Evolutionary conservation across 2,888 invertebrate species (phyloP), one percentile per base, ranked within the genome.

Genomic region (Alsophila aescularia): DNA sequence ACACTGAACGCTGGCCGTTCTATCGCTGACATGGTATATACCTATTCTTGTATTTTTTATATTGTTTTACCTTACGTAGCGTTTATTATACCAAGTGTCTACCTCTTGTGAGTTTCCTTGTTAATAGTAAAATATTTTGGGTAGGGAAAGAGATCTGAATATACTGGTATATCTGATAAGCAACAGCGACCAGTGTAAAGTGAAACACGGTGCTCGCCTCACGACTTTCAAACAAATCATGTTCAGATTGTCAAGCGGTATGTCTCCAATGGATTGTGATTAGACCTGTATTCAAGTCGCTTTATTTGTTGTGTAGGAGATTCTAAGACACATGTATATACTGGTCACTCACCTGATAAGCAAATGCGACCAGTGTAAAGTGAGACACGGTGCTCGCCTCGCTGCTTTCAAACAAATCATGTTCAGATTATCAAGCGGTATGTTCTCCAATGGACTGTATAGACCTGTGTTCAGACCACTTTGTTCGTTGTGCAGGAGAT

Each of bases 151-250:
- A n/a, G n/a, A n/a, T n/a, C n/a, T n/a, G n/a, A n/a, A n/a, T n/a
- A n/a, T n/a, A n/a, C n/a, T n/a, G n/a, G n/a, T n/a, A n/a, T n/a
- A n/a, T n/a, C 87, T 75, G 53, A 95, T 95, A 66, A 97, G 89
- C 34, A 97, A 83, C 81, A 96, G 95, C 47, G 95, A 95, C 96
- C 96, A 97, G 66, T 96, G 95, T 47, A 95, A 93, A 2, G 95
- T 94, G 39, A 97, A 81, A 48, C 94, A 79, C 0, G 96, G 96
- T 67, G 96, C 78, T 4, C 94, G 85, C 6, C 96, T 96, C 61
- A 94, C 93, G 1, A 88, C 87, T 48, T 85, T 84, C 40, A 94
- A 65, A 75, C 96, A 95, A 36, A 93, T 84, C 12, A 84, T 61
- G 64, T 94, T 95, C 5, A 95, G 84, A 29, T 87, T 78, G 14